Conservation (phyloP, 2,113 vertebrate species). For the Elachura formosa region DNA sequence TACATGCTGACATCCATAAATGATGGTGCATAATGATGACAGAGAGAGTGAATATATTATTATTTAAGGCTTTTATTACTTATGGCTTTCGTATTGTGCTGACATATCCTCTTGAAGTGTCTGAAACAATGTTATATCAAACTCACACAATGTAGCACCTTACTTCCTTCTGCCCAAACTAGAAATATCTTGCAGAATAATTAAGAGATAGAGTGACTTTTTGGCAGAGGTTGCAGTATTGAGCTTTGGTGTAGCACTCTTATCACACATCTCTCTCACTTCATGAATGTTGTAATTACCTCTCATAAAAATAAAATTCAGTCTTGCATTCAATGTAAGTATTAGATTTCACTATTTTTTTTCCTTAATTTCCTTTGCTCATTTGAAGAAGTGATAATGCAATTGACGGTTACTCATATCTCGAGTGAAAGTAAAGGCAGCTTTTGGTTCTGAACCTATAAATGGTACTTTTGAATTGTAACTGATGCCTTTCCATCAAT, state of each 20-base stretch:
- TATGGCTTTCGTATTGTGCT: slow-evolving; percentile 11
- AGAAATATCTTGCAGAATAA: background rate
- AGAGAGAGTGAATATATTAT: background rate
- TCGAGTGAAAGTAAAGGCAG: background rate
- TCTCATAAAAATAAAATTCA: background rate
- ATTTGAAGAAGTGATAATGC: background rate
- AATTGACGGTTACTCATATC: background rate
- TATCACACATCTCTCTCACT: background rate
- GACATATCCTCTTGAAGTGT: background rate
- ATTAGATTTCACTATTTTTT: background rate
- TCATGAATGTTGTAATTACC: background rate
- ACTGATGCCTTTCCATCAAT: background rate
- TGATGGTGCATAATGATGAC: background rate
- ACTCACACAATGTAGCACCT: background rate
- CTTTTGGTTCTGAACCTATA: background rate
- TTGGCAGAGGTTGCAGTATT: background rate
- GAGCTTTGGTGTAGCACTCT: background rate
- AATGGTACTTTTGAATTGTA: background rate
- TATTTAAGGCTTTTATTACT: slow-evolving; percentile 4
- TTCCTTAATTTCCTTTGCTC: background rate
- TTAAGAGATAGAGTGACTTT: background rate
- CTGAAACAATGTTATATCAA: background rate
- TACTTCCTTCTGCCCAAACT: background rate
- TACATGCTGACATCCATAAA: background rate
- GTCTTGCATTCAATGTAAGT: background rate